Percentiles rank a stretch among this genome's conserved stretches.
Conservation (phyloP, 2,113 vertebrate genomes). For the Gracilinanus agilis region DNA sequence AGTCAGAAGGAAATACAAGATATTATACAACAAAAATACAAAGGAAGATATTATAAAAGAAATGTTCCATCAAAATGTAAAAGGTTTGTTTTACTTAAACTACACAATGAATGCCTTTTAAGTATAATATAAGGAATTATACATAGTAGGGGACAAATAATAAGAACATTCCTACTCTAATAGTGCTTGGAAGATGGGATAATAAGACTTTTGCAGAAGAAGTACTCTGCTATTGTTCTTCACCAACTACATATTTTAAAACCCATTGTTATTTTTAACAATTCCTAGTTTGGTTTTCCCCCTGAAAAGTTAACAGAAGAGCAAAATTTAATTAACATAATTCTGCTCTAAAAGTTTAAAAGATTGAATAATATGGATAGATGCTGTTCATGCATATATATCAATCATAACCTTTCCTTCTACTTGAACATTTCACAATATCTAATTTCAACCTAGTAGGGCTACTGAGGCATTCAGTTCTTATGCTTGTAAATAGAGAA, state of each 20-base stretch:
- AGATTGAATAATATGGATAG: conserved; percentile 37
- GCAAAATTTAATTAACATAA: conserved; percentile 14
- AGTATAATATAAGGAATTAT: background rate
- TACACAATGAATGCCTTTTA: background rate
- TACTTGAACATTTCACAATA: conserved; percentile 36
- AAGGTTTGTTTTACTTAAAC: background rate
- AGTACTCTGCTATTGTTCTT: background rate
- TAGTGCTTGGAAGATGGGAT: background rate
- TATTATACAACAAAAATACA: too few species aligned
- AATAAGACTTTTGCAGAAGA: background rate
- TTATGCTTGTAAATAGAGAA: conserved; percentile 52
- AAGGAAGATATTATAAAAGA: background rate
- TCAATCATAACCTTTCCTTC: conserved; percentile 53
- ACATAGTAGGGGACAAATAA: background rate
- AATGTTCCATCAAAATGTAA: background rate
- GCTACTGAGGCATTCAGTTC: conserved; percentile 30
- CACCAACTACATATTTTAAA: background rate
- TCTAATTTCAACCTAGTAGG: conserved; percentile 47
- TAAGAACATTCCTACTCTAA: background rate
- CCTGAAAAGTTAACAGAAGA: conserved; percentile 10
- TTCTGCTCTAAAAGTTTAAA: conserved; percentile 23
- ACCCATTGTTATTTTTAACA: background rate
- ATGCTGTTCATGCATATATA: conserved; percentile 28
- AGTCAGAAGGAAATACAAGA: background rate
- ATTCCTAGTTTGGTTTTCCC: background rate